A percentile compares a stretch with the other conserved stretches of the same genome.
Conservation (phyloP, 1,140 invertebrate genomes). For the Laodelphax striatellus region DNA sequence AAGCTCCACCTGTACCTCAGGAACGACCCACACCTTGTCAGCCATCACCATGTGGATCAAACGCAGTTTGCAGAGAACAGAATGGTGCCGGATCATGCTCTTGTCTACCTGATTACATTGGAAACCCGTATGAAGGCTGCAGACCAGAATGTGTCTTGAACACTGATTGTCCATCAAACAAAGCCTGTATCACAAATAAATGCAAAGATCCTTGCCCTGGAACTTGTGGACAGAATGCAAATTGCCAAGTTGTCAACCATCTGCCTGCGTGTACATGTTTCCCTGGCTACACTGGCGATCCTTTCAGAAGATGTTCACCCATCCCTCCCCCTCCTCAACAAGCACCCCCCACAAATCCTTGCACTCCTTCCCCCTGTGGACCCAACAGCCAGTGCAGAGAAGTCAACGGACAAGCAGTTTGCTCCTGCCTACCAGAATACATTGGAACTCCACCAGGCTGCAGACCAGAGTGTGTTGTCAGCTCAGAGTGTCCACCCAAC, state of each 20-base stretch:
- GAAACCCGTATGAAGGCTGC: slow-evolving; percentile 62
- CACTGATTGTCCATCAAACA: slow-evolving; percentile 55
- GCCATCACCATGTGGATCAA: slow-evolving; percentile 61
- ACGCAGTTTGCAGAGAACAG: slow-evolving; percentile 54
- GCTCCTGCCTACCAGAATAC: slow-evolving; percentile 56
- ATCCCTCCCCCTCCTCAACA: slow-evolving; percentile 27
- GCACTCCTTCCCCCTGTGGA: slow-evolving; percentile 61
- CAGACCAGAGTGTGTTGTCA: slow-evolving; percentile 61
- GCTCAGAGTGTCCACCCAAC: slow-evolving; percentile 54
- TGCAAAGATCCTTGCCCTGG: slow-evolving; percentile 65
- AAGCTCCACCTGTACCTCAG: slow-evolving; percentile 25
- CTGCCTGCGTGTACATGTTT: slow-evolving; percentile 57
- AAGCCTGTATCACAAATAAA: slow-evolving; percentile 60
- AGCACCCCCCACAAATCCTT: slow-evolving; percentile 36
- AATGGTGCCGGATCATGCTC: slow-evolving; percentile 53
- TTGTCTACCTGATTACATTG: slow-evolving; percentile 56
- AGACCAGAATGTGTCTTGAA: slow-evolving; percentile 60
- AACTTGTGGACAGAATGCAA: slow-evolving; percentile 57
- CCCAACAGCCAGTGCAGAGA: slow-evolving; percentile 61
- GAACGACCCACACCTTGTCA: slow-evolving; percentile 48
- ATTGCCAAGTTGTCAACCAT: slow-evolving; percentile 64
- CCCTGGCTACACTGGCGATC: slow-evolving; percentile 58
- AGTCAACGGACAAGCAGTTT: slow-evolving; percentile 54
- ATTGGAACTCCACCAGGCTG: slow-evolving; percentile 62
- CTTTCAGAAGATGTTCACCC: slow-evolving; percentile 48